Evolutionary conservation across 2,888 invertebrate genomes (phyloP).

Genomic region (Spisula subtruncata): DNA sequence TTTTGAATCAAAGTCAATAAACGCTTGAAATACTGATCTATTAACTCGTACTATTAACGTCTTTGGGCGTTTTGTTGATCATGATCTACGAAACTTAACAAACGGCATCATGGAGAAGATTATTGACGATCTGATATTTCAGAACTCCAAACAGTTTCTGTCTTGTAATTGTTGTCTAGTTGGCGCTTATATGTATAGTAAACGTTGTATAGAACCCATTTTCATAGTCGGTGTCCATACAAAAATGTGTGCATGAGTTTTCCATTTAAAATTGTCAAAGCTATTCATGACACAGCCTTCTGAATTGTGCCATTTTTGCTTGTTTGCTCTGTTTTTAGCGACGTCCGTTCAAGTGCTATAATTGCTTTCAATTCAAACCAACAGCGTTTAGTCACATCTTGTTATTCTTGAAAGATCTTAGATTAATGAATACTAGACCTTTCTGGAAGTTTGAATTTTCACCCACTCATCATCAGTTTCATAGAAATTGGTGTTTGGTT

Average conservation of each 20-base stretch:
- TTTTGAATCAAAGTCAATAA: neutral
- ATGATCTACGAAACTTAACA: neutral
- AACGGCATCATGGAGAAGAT: neutral
- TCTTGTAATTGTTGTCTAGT: neutral
- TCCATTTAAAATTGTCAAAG: neutral
- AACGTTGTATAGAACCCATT: neutral
- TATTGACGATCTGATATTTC: neutral
- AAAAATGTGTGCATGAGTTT: neutral
- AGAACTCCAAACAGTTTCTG: neutral
- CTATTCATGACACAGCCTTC: neutral
- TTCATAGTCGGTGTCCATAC: neutral
- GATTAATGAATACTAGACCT: neutral
- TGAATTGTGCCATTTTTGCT: neutral
- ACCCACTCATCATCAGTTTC: neutral
- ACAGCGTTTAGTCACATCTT: neutral
- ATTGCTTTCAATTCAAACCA: neutral
- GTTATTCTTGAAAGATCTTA: neutral
- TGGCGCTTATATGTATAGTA: neutral
- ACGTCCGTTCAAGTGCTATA: neutral
- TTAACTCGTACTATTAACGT: neutral
- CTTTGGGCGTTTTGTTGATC: neutral
- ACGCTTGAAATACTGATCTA: neutral
- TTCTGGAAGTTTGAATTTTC: neutral
- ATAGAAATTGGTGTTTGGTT: constrained; percentile 1
- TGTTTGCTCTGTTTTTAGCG: neutral